Percentiles rank a stretch among this genome's conserved stretches.
Conservation (phyloP, 2,888 invertebrate species). For the Hybos culiciformis region DNA sequence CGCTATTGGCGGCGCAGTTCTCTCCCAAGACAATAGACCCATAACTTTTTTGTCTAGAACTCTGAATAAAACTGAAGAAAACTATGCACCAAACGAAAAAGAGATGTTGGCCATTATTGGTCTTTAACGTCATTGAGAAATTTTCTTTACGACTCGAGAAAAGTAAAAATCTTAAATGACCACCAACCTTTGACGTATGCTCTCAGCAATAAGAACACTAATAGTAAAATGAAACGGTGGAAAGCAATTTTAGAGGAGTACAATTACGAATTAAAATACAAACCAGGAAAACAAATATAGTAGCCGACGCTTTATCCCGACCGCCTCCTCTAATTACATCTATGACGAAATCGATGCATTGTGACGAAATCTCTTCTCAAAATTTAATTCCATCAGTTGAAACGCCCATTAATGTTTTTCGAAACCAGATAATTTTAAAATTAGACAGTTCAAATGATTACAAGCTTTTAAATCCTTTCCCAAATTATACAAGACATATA, state of each 20-base stretch:
- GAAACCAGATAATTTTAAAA: neutral
- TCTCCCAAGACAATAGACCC: no score
- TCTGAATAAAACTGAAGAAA: no score
- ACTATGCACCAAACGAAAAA: neutral
- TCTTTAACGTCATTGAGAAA: neutral
- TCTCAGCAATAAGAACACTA: neutral
- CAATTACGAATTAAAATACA: constrained; percentile 9
- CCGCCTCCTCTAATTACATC: constrained; percentile 5
- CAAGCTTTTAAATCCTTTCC: neutral
- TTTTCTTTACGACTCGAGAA: neutral
- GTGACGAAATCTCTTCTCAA: constrained; percentile 6
- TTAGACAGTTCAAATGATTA: neutral
- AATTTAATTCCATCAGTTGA: constrained; percentile 7
- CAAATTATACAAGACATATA: neutral
- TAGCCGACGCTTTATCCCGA: constrained; percentile 10
- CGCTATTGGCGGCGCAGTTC: no score
- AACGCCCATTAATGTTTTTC: constrained; percentile 1
- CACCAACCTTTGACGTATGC: neutral
- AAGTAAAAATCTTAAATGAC: neutral
- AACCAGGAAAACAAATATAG: constrained; percentile 9
- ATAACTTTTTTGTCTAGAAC: no score
- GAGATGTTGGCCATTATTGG: neutral
- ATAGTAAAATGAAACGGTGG: constrained; percentile 8
- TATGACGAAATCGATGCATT: constrained; percentile 4
- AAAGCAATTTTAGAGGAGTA: constrained; percentile 12